Evolutionary conservation across 1,140 invertebrate genomes (phyloP).

Genomic region (Hormaphis cornu): DNA sequence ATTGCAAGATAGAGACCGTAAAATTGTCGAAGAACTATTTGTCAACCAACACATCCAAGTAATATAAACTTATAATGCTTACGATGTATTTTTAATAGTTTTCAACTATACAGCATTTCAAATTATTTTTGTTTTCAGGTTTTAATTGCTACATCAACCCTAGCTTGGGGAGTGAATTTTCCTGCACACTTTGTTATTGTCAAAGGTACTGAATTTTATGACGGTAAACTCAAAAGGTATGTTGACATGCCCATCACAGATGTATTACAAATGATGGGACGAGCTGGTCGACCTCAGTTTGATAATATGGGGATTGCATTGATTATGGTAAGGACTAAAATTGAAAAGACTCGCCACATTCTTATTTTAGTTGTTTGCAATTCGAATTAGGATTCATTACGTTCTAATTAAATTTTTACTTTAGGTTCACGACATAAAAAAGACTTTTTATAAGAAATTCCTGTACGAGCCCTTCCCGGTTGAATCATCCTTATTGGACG

Average conservation of each 20-base stretch:
- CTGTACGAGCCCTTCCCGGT: conserved; percentile 98
- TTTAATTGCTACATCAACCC: conserved; percentile 91
- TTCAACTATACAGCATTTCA: background rate
- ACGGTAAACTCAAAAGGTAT: conserved; percentile 92
- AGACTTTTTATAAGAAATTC: conserved; percentile 99
- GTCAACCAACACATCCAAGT: conserved; percentile 95
- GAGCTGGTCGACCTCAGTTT: conserved; percentile 92
- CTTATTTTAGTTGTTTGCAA: background rate
- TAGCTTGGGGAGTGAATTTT: conserved; percentile 99
- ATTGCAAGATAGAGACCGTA: conserved; percentile 81
- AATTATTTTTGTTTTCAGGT: conserved; percentile 50
- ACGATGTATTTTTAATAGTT: background rate
- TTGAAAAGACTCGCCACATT: background rate
- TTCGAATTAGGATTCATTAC: too few relatives aligned
- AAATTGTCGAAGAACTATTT: conserved; percentile 88
- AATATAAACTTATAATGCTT: background rate
- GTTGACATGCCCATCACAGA: conserved; percentile 99
- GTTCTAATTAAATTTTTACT: background rate
- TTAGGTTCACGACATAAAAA: conserved; percentile 87
- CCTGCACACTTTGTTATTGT: conserved; percentile 83
- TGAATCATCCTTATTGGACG: conserved; percentile 84
- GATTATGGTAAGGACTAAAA: conserved; percentile 55
- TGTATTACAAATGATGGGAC: conserved; percentile 98
- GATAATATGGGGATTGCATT: conserved; percentile 93
- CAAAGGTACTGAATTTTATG: conserved; percentile 94